These are phyloP conservation scores for Sturnus vulgaris DNA, from an alignment of 2,113 vertebrate species.

Conservation along the genomic window DNA sequence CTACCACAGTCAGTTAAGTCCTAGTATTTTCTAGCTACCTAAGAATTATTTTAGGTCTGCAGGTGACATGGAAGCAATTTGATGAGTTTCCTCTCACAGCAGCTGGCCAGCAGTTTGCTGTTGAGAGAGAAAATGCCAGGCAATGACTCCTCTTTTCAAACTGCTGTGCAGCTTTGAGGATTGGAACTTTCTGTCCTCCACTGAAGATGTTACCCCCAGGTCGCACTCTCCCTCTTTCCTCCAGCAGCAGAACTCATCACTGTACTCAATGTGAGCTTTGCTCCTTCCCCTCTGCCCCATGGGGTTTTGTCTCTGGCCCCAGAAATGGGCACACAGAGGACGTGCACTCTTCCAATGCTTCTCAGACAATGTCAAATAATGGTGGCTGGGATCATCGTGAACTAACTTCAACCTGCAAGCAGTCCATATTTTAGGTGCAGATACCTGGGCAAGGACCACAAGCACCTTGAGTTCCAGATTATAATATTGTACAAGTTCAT, in stretches of 20 bases:
- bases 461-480: background rate
- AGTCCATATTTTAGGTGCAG: background rate
- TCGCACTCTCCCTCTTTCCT: background rate
- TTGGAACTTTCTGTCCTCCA: background rate
- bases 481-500: background rate
- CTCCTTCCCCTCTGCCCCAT: background rate
- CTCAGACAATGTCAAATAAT: background rate
- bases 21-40: background rate
- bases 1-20: background rate
- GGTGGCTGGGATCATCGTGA: background rate
- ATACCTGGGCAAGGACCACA: background rate
- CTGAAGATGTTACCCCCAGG: background rate
- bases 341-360: background rate
- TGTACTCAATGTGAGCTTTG: background rate
- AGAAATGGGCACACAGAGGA: background rate
- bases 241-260: background rate
- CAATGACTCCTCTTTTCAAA: background rate
- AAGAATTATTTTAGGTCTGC: background rate
- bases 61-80: background rate
- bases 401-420: background rate
- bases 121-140: background rate
- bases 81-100: background rate
- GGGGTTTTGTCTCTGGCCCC: background rate
- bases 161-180: background rate
- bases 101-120: background rate